Evolutionary conservation across 2,113 vertebrate genomes (phyloP).

Genomic region (Probosciger aterrimus): DNA sequence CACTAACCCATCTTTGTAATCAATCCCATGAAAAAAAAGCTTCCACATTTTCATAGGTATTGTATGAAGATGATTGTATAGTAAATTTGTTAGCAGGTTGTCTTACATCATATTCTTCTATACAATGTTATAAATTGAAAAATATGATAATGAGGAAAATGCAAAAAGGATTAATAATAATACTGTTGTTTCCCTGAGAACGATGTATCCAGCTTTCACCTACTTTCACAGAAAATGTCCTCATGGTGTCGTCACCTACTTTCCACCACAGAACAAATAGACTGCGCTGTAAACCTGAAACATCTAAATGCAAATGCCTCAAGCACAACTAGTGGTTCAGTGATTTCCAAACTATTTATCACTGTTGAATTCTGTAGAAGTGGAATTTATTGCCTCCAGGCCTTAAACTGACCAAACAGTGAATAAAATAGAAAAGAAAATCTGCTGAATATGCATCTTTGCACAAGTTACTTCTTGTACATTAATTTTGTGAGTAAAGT

Average conservation of each 20-base stretch:
- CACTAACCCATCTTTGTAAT: neutral
- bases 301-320: conserved; percentile 43
- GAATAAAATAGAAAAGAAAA: conserved; percentile 21
- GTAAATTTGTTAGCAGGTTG: conserved; percentile 8
- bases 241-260: neutral
- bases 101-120: neutral
- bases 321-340: neutral
- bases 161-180: conserved; percentile 20
- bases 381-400: conserved; percentile 49
- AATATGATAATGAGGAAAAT: conserved; percentile 34
- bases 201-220: conserved; percentile 29
- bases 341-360: conserved; percentile 59
- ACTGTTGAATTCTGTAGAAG: conserved; percentile 18
- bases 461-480: neutral
- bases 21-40: neutral
- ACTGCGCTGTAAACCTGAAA: conserved; percentile 28
- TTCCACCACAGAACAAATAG: neutral
- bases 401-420: conserved; percentile 44
- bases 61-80: neutral
- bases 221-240: neutral
- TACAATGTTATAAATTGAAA: neutral
- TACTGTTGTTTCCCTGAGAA: no score
- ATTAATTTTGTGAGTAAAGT: neutral
- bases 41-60: neutral
- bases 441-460: conserved; percentile 12